Base-by-base conservation (phyloP, 2,797 vertebrate species). In the Austrolebias charrua region DNA sequence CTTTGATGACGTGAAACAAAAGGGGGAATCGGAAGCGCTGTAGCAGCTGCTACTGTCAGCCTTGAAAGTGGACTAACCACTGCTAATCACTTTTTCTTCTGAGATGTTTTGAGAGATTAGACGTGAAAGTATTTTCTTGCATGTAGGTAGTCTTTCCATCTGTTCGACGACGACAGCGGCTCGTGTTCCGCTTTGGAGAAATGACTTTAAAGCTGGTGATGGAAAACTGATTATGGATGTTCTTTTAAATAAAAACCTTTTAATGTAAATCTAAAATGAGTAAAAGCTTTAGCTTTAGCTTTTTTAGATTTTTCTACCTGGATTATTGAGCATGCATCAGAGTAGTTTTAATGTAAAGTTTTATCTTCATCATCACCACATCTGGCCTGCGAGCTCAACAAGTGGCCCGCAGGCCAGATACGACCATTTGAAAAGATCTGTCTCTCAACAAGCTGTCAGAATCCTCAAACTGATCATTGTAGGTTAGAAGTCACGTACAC, bases 21-120 rank as follows among this genome's bases (percentile, higher is more conserved):
- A 40, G 67, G 48, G 56, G 55, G 58, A 60, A 19, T 56, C 33
- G 80, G 62, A 38, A 43, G 69, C 61, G 33, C 67, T 24, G 33
- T 35, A 35, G 33, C 33, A 7, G 33, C 56, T 55, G 58, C 73
- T 72, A 48, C 55, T 50, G 20, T 55, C 57, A 52, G 71, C 66
- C 51, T 81, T 46, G 49, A 77, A 60, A 60, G 38, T 66, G 51
- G 62, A 60, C 69, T 61, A 65, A 89, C 83, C 86, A 87, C 90
- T 92, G 80, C 80, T 71, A 64, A 74, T 86, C 63, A 66, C 61
- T 68, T 59, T 71, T 81, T 83, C 66, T 62, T 57, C 63, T 61
- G 33, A 3, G 18, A 14, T 24, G 67, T 68, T 62, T 69, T 71
- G 69, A 71, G 52, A 56, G 40, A 75, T 78, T 68, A 73, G 65